These are phyloP conservation scores for Ophioninae sp. DNA, from an alignment of 2,888 invertebrate genomes.

Conservation along the genomic window DNA sequence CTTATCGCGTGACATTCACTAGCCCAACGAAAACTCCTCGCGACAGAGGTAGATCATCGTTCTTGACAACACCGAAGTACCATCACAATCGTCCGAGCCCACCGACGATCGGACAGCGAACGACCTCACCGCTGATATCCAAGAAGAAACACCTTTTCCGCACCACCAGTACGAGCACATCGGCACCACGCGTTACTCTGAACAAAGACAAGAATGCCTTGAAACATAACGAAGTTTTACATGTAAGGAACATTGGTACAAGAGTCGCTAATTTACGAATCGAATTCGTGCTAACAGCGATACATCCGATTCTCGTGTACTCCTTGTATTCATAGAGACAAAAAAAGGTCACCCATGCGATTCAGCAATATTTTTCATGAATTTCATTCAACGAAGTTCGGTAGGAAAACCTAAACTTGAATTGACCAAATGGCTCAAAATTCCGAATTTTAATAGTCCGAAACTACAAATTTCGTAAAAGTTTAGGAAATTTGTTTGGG, in stretches of 20 bases:
- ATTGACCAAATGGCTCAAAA: no score
- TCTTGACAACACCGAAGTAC: constrained; percentile 70
- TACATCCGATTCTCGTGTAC: constrained; percentile 42
- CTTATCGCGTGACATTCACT: constrained; percentile 70
- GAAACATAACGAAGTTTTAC: constrained; percentile 72
- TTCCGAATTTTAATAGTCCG: no score
- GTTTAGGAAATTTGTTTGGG: no score
- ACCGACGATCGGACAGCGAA: constrained; percentile 74
- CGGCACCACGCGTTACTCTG: constrained; percentile 72
- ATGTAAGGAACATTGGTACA: constrained; percentile 64
- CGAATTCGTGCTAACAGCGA: constrained; percentile 32
- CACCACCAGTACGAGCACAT: constrained; percentile 71
- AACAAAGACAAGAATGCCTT: constrained; percentile 75
- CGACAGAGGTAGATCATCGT: constrained; percentile 69
- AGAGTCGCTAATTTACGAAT: constrained; percentile 33
- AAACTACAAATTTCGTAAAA: no score
- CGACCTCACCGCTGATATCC: constrained; percentile 71
- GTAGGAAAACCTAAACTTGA: no score
- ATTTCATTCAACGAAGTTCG: neutral
- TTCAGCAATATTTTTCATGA: neutral
- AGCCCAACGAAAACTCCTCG: constrained; percentile 71
- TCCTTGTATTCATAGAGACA: constrained; percentile 42
- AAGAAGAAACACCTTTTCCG: constrained; percentile 66
- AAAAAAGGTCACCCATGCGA: neutral
- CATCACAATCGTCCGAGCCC: constrained; percentile 74